Conservation (phyloP, 2,797 vertebrate genomes). For the Halcyon smyrnensis region DNA sequence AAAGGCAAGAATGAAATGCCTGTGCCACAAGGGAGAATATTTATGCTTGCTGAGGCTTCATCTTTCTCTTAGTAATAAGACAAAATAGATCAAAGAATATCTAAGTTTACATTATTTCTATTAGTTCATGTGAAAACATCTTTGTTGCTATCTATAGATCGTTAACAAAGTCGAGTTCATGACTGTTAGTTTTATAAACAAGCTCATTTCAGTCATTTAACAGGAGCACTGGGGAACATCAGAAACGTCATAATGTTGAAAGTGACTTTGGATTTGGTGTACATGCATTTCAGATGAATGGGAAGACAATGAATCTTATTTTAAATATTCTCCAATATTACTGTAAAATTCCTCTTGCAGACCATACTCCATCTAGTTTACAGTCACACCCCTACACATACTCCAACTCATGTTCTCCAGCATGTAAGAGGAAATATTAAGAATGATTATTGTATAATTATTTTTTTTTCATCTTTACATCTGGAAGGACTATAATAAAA, state of each 20-base stretch:
- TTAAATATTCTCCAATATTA: not conserved
- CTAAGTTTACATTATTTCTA: not conserved
- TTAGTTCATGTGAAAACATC: not conserved
- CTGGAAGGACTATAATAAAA: not conserved
- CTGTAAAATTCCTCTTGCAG: not conserved
- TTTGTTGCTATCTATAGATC: not conserved
- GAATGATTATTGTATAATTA: not conserved
- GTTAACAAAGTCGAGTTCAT: not conserved
- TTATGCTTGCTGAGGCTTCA: not conserved
- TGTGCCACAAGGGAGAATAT: not conserved
- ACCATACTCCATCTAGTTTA: not conserved
- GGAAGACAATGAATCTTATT: not conserved
- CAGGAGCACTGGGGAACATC: not conserved
- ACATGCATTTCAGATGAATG: not conserved
- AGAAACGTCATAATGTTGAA: constrained; percentile 25
- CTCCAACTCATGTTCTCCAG: not conserved
- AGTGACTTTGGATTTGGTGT: constrained; percentile 23
- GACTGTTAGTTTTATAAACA: not conserved
- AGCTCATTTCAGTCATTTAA: constrained; percentile 2
- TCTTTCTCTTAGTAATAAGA: not conserved
- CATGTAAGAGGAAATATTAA: not conserved
- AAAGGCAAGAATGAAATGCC: not conserved
- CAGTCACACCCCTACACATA: not conserved
- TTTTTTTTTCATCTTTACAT: not conserved
- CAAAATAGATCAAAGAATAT: not conserved